phyloP scores from a whole-genome alignment of 2,113 vertebrate species.

The Anoura caudifer region DNA sequence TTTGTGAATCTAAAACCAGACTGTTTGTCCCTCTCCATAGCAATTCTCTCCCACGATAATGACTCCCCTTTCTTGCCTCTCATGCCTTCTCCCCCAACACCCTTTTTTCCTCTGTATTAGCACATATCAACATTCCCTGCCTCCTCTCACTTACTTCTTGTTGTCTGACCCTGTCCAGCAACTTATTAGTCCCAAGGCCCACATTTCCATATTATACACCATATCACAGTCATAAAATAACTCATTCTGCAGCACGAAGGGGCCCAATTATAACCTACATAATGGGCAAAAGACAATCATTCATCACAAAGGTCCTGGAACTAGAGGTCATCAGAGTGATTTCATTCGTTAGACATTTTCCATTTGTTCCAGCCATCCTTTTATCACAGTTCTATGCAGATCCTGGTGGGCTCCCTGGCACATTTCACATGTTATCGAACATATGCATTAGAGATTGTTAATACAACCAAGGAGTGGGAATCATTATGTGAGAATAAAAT shows the following conservation, averaged over 20 bases:
- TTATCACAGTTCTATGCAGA: slow-evolving; percentile 13
- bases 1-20: background rate
- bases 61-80: background rate
- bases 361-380: slow-evolving; percentile 15
- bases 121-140: background rate
- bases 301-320: slow-evolving; percentile 2
- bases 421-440: slow-evolving; percentile 61
- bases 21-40: background rate
- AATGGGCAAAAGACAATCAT: slow-evolving; percentile 40
- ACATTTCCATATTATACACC: slow-evolving; percentile 28
- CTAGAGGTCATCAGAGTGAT: slow-evolving; percentile 6
- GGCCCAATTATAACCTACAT: slow-evolving; percentile 20
- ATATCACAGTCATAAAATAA: slow-evolving; percentile 44
- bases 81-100: background rate
- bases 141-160: background rate
- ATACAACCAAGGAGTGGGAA: slow-evolving; percentile 52
- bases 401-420: slow-evolving; percentile 8
- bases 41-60: background rate
- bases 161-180: background rate
- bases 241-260: slow-evolving; percentile 4
- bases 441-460: slow-evolving; percentile 46
- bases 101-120: background rate
- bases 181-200: slow-evolving; percentile 19
- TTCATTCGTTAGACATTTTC: slow-evolving; percentile 31
- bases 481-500: slow-evolving; percentile 47